phyloP scores from a whole-genome alignment of 2,888 invertebrate genomes.

The Phyto melanocephala region DNA sequence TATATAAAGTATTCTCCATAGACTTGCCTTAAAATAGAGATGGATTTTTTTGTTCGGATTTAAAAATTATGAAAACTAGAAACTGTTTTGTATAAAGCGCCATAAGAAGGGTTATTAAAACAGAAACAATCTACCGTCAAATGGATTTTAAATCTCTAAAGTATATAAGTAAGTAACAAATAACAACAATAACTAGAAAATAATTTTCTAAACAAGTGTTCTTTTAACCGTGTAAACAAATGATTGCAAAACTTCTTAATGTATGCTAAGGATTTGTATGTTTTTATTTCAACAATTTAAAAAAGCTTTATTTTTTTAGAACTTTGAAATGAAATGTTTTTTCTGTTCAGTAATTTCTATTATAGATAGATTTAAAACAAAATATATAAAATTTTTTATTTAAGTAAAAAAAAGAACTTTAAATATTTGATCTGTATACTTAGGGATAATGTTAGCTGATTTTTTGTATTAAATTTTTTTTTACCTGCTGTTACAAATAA shows the following conservation, averaged over 20 bases:
- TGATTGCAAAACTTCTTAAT: background rate
- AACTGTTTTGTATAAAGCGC: background rate
- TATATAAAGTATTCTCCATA: conserved; percentile 27
- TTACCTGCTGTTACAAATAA: too few relatives aligned
- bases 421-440: too few relatives aligned
- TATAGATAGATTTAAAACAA: background rate
- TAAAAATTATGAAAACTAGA: background rate
- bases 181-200: background rate
- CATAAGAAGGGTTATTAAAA: conserved; percentile 32
- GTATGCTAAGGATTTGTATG: background rate
- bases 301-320: too few relatives aligned
- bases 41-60: conserved; percentile 2
- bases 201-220: too few relatives aligned
- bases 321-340: too few relatives aligned
- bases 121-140: conserved; percentile 26
- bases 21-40: conserved; percentile 17
- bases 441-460: too few relatives aligned
- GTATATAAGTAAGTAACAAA: conserved; percentile 12
- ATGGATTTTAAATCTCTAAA: conserved; percentile 11
- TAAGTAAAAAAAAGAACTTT: too few relatives aligned
- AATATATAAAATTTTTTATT: background rate
- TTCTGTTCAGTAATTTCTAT: too few relatives aligned
- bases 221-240: background rate
- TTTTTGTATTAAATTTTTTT: too few relatives aligned
- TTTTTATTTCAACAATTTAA: too few relatives aligned